A percentile compares a stretch with the other conserved stretches of the same genome.
Evolutionary conservation across 2,113 vertebrate species (phyloP).

Genomic region (Myotis yumanensis): DNA sequence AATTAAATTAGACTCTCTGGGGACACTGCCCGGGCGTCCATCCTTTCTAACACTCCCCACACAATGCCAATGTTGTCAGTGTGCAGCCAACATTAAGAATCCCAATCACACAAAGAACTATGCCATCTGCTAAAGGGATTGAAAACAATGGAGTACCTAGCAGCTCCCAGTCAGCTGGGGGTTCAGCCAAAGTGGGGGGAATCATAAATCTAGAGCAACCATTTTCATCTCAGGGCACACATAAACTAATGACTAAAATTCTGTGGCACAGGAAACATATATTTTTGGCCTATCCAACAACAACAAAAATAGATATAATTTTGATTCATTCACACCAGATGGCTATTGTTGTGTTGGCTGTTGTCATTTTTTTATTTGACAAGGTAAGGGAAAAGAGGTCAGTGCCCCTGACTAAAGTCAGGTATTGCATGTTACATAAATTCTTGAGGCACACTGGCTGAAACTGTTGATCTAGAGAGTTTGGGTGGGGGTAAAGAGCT

Average conservation of each 20-base stretch:
- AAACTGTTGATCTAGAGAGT: background rate
- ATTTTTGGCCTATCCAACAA: background rate
- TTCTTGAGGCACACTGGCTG: background rate
- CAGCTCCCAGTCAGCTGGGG: no score
- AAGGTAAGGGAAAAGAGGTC: background rate
- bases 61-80: accelerated
- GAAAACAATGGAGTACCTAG: background rate
- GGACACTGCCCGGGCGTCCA: background rate
- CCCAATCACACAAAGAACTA: background rate
- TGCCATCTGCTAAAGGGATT: background rate
- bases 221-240: background rate
- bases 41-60: background rate
- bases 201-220: background rate
- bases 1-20: background rate
- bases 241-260: background rate
- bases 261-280: background rate
- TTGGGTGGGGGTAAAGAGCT: accelerated
- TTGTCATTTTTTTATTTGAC: background rate
- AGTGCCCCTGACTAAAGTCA: background rate
- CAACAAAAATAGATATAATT: background rate
- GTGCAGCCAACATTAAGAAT: background rate
- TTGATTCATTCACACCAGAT: background rate
- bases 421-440: background rate
- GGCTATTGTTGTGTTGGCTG: background rate
- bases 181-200: background rate